Percentiles rank a stretch among this genome's conserved stretches.
Evolutionary conservation across 2,113 vertebrate species (phyloP).

Genomic region (Protobothrops flavoviridis): DNA sequence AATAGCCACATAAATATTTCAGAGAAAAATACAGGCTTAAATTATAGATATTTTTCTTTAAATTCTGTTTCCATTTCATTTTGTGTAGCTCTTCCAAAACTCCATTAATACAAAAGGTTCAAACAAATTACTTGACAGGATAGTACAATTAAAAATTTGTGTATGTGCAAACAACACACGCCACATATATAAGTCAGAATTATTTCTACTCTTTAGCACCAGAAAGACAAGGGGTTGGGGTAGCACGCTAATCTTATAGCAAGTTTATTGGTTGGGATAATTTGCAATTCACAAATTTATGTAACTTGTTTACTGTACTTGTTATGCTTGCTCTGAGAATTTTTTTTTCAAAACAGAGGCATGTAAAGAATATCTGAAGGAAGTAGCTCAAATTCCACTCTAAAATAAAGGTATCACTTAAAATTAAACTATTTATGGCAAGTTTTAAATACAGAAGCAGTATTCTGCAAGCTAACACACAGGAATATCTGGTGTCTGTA

Average conservation of each 20-base stretch:
- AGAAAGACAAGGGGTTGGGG: background rate
- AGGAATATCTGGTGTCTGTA: constrained; percentile 7
- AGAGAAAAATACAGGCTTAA: constrained; percentile 4
- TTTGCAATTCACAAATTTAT: background rate
- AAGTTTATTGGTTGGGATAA: background rate
- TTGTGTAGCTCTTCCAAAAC: background rate
- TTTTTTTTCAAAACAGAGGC: background rate
- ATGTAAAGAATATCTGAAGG: background rate
- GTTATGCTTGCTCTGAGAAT: background rate
- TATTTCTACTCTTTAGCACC: background rate
- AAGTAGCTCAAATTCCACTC: background rate
- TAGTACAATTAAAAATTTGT: background rate
- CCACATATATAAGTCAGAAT: background rate
- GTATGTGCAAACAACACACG: background rate
- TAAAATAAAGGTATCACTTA: background rate
- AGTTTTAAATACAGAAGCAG: background rate
- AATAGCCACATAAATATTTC: constrained; percentile 16
- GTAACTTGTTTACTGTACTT: background rate
- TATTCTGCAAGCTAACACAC: background rate
- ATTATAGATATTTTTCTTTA: background rate
- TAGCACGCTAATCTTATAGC: background rate
- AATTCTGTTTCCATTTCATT: background rate
- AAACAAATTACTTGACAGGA: background rate
- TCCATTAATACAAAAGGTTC: background rate
- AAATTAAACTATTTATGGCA: background rate